Base-by-base conservation (phyloP, 2,888 invertebrate genomes). In the Oscheius sp. region DNA sequence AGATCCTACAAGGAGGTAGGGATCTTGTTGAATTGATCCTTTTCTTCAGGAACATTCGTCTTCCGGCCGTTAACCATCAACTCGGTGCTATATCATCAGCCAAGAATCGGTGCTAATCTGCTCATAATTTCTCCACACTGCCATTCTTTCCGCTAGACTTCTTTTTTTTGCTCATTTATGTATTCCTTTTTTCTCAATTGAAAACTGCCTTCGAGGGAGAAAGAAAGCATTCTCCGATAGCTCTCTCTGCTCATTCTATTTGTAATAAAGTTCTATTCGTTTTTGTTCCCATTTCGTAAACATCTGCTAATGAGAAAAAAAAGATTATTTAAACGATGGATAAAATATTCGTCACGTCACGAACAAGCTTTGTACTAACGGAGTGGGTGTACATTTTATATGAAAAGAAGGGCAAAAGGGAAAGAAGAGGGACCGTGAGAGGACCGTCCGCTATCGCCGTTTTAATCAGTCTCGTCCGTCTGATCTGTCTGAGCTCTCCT, bases 1-100 rank as follows among this genome's bases (percentile, higher is more conserved):
- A 73, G 82, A 65, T 72, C 78, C 20, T 82, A 83, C 70, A 77
- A 75, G 56, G 80, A 80, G 70, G 76, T 71, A 36, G 8, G 62
- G 28, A 22, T 17, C 9, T 6, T 45, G 6, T 20, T n/a, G 9
- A n/a, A 45, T 8, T 45, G 8, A 45, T 8, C 8, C 20, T 20
- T n/a, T 45, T 17, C 24, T 49, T n/a, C 22, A 49, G 49, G 59
- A 59, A 30, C 59, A 59, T 44, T 38, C 41, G 28, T 59, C 59
- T 3, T 59, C 59, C 26, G 59, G 59, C 28, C 59, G 59, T 14
- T 59, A 59, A 41, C 20, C 54, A n/a, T 22, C 57, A 59, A 44
- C 59, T 44, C 59, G 59, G 59, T 59, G 59, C 59, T 59, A 22
- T n/a, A n/a, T n/a, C 44, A 14, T 33, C 9, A 41, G 54, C 54